phyloP scores from a whole-genome alignment of 1,140 invertebrate genomes.

The Cecropterus lyciades region DNA sequence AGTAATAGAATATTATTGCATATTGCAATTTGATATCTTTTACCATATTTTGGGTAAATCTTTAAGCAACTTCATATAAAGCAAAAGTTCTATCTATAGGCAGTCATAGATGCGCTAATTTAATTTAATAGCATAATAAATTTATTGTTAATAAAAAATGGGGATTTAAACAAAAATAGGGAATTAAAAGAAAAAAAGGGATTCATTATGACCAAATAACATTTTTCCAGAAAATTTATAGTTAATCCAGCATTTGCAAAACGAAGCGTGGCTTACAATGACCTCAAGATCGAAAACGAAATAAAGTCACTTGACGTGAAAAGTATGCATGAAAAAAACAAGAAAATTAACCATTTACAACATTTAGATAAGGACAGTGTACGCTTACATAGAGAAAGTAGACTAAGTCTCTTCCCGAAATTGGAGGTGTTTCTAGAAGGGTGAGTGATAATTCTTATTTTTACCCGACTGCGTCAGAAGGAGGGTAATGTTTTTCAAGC shows the following conservation, averaged over 20 bases:
- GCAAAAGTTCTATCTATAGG: too few species aligned
- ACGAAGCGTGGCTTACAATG: constrained; percentile 67
- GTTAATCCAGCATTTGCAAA: constrained; percentile 86
- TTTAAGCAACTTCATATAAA: too few species aligned
- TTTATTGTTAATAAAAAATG: too few species aligned
- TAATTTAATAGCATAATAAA: too few species aligned
- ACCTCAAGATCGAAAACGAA: constrained; percentile 44
- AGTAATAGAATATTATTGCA: too few species aligned
- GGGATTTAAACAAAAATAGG: too few species aligned
- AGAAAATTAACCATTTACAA: constrained; percentile 67
- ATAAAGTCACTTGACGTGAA: constrained; percentile 55
- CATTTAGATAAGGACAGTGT: constrained; percentile 66
- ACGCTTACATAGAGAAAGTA: constrained; percentile 84
- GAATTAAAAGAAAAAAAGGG: too few species aligned
- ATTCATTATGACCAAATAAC: constrained; percentile 27
- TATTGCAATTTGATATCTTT: too few species aligned
- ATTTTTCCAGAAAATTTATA: constrained; percentile 64
- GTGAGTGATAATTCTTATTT: constrained; percentile 70
- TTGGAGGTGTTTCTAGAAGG: constrained; percentile 85
- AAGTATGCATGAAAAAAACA: constrained; percentile 66
- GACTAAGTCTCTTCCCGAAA: constrained; percentile 85
- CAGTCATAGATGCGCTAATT: too few species aligned
- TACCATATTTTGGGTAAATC: too few species aligned
- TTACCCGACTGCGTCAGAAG: too few species aligned
- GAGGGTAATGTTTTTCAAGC: too few species aligned